Conservation (phyloP, 2,888 invertebrate genomes). For the Melieria picta region DNA sequence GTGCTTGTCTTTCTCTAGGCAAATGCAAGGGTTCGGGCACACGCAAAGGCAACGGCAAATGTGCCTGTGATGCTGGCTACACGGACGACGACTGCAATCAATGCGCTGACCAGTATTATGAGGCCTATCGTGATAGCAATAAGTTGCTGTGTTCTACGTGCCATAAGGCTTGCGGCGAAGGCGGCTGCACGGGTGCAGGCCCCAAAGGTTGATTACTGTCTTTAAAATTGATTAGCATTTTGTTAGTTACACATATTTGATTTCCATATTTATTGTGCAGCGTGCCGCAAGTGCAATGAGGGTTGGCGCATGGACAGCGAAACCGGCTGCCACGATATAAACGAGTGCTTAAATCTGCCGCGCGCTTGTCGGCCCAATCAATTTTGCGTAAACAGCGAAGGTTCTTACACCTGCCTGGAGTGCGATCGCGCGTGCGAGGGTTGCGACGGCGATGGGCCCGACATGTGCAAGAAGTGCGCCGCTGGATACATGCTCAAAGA, state of each 20-base stretch:
- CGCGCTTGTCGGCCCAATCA: slow-evolving; percentile 72
- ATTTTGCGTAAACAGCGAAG: slow-evolving; percentile 90
- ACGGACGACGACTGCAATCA: slow-evolving; percentile 78
- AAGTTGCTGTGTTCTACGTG: slow-evolving; percentile 83
- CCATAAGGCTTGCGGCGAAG: slow-evolving; percentile 78
- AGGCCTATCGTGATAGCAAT: slow-evolving; percentile 77
- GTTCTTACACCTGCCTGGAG: slow-evolving; percentile 78
- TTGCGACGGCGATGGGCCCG: slow-evolving; percentile 90
- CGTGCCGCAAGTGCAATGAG: slow-evolving; percentile 69
- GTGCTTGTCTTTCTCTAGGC: slow-evolving; percentile 41
- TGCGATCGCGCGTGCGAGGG: slow-evolving; percentile 87
- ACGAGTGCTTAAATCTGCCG: slow-evolving; percentile 78
- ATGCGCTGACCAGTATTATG: slow-evolving; percentile 81
- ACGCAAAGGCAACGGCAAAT: slow-evolving; percentile 91
- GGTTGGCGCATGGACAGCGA: slow-evolving; percentile 81
- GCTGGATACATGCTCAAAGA: slow-evolving; percentile 77
- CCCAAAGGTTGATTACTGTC: slow-evolving; percentile 68
- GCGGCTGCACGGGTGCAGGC: slow-evolving; percentile 79
- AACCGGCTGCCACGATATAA: slow-evolving; percentile 84
- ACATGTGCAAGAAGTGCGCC: slow-evolving; percentile 87
- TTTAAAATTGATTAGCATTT: neutral
- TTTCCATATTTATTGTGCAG: slow-evolving; percentile 31
- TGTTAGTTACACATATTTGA: neutral
- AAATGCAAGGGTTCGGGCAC: slow-evolving; percentile 87
- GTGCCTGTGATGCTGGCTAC: slow-evolving; percentile 87